These are phyloP conservation scores for Hoplodrina blanda DNA, from an alignment of 2,888 invertebrate species.

Conservation along the genomic window DNA sequence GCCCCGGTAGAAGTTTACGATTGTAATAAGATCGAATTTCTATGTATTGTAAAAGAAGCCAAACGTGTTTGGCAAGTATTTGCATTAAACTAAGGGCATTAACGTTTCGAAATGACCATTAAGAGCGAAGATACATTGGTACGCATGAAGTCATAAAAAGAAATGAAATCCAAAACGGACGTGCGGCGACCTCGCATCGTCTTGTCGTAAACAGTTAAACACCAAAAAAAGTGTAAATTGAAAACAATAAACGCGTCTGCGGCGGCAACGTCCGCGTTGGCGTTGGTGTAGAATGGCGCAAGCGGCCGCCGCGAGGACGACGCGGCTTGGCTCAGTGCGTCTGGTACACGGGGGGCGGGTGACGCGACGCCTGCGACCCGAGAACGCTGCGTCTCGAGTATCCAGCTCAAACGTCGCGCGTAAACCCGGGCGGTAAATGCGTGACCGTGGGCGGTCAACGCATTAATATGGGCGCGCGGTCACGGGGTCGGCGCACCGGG, in stretches of 20 bases:
- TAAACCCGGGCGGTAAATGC: constrained; percentile 77
- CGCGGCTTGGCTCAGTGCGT: constrained; percentile 11
- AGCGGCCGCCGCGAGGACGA: neutral
- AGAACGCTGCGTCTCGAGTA: constrained; percentile 51
- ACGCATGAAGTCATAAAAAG: constrained; percentile 75
- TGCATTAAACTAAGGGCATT: constrained; percentile 60
- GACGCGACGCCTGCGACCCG: constrained; percentile 34
- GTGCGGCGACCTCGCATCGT: constrained; percentile 82
- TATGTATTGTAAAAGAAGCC: constrained; percentile 52
- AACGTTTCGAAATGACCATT: constrained; percentile 62
- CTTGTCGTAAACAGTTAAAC: constrained; percentile 87
- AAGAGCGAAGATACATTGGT: constrained; percentile 62
- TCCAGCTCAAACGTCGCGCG: constrained; percentile 53
- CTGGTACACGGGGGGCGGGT: constrained; percentile 14
- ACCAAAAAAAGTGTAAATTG: constrained; percentile 86
- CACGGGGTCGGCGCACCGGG: constrained; percentile 86
- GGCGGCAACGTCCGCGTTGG: constrained; percentile 65
- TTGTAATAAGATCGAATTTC: constrained; percentile 48
- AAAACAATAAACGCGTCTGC: constrained; percentile 88
- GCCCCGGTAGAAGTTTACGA: constrained; percentile 40
- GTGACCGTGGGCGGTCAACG: constrained; percentile 87
- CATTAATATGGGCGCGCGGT: constrained; percentile 88
- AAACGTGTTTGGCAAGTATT: constrained; percentile 65
- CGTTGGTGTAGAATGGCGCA: constrained; percentile 10
- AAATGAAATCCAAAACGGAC: constrained; percentile 83